Evolutionary conservation across 2,888 invertebrate species (phyloP).

Genomic region (Limnephilus auricula): DNA sequence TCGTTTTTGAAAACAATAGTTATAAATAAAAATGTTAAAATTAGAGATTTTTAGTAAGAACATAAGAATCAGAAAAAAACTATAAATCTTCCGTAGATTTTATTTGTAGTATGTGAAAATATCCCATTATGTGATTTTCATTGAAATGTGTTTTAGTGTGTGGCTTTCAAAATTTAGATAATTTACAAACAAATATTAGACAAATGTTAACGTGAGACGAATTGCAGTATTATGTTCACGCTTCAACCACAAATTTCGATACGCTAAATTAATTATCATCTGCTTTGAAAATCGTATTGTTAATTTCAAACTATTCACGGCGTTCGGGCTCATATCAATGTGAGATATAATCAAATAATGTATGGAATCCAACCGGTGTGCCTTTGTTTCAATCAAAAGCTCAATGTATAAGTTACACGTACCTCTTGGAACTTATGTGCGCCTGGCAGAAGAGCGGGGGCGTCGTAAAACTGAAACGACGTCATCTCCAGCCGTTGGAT

Average conservation of each 20-base stretch:
- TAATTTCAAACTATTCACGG: slow-evolving; percentile 34
- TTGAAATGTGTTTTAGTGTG: background rate
- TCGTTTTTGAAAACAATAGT: no score
- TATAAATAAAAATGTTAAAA: no score
- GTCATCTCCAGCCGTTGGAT: slow-evolving; percentile 67
- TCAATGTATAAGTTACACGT: slow-evolving; percentile 50
- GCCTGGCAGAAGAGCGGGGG: slow-evolving; percentile 58
- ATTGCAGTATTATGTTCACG: background rate
- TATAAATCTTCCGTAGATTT: no score
- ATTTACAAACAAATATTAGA: background rate
- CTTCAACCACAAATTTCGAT: background rate
- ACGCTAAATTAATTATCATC: slow-evolving; percentile 31
- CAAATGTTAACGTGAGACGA: background rate
- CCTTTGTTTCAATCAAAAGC: slow-evolving; percentile 60
- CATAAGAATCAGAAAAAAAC: no score
- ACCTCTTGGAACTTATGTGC: slow-evolving; percentile 52
- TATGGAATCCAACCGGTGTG: slow-evolving; percentile 51
- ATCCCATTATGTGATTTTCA: background rate
- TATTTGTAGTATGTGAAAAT: background rate
- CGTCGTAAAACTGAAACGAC: slow-evolving; percentile 67
- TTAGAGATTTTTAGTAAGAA: no score
- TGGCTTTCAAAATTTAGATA: background rate
- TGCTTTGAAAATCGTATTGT: background rate
- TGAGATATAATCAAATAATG: slow-evolving; percentile 36
- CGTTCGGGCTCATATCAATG: slow-evolving; percentile 27